Evolutionary conservation across 2,113 vertebrate genomes (phyloP).

Genomic region (Amblyornis subalaris): DNA sequence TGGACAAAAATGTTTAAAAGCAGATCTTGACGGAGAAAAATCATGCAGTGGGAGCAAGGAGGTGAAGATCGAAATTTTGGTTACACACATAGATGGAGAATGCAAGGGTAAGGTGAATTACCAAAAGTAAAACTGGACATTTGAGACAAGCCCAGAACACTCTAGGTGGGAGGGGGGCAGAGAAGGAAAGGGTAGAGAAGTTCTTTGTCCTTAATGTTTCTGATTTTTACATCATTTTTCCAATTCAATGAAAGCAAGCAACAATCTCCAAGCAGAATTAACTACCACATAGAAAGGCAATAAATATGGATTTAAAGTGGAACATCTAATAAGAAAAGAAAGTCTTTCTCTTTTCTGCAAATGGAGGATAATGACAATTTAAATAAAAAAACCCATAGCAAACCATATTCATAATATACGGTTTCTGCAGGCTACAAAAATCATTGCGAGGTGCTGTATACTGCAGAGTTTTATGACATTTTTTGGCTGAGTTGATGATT

Average conservation of each 20-base stretch:
- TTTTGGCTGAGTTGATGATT: constrained; percentile 64
- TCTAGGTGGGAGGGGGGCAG: rapidly evolving
- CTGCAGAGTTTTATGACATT: constrained; percentile 53
- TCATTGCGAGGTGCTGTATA: constrained; percentile 42
- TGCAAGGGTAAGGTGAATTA: not conserved
- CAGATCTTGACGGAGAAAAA: not conserved
- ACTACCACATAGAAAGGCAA: not conserved
- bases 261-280: constrained; percentile 7
- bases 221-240: not conserved
- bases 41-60: not conserved
- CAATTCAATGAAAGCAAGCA: not conserved
- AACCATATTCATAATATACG: constrained; percentile 48
- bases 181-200: not conserved
- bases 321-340: constrained; percentile 13
- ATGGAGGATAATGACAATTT: constrained; percentile 8
- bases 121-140: not conserved
- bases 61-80: not conserved
- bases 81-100: not conserved
- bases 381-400: constrained; percentile 35
- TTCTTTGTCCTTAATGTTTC: not conserved
- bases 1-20: not conserved
- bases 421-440: constrained; percentile 45
- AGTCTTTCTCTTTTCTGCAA: constrained; percentile 27
- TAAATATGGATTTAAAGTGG: constrained; percentile 10
- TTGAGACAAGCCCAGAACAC: not conserved